Conservation (phyloP, 2,888 invertebrate species). For the Mystacides longicornis region DNA sequence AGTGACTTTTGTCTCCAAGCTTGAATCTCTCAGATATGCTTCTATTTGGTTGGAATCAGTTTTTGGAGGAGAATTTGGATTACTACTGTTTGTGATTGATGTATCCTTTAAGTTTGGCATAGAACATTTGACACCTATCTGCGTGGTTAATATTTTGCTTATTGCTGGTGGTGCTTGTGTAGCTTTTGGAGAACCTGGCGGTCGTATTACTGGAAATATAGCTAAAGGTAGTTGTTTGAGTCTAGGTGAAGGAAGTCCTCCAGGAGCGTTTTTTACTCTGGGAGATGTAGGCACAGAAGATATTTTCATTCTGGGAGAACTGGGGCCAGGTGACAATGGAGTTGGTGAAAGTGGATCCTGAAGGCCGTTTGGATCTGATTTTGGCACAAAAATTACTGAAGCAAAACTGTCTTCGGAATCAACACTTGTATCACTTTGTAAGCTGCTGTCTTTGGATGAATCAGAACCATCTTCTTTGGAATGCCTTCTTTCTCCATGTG, state of each 20-base stretch:
- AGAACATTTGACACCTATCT: slow-evolving; percentile 44
- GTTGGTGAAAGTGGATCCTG: slow-evolving; percentile 52
- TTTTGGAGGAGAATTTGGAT: slow-evolving; percentile 46
- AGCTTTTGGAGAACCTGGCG: slow-evolving; percentile 52
- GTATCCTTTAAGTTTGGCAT: slow-evolving; percentile 34
- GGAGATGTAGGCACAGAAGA: slow-evolving; percentile 75
- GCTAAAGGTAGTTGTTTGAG: slow-evolving; percentile 54
- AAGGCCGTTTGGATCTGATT: slow-evolving; percentile 56
- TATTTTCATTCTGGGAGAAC: slow-evolving; percentile 55
- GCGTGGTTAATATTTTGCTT: slow-evolving; percentile 52
- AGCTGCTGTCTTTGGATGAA: slow-evolving; percentile 80
- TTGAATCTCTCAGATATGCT: slow-evolving; percentile 34
- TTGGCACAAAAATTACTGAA: slow-evolving; percentile 86
- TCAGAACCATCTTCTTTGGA: slow-evolving; percentile 85
- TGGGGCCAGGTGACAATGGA: slow-evolving; percentile 53
- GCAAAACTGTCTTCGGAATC: slow-evolving; percentile 92
- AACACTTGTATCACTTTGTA: slow-evolving; percentile 89
- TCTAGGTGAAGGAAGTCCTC: slow-evolving; percentile 58
- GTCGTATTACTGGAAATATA: slow-evolving; percentile 51
- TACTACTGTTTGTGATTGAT: slow-evolving; percentile 40
- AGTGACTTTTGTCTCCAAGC: slow-evolving; percentile 31
- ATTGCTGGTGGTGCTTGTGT: slow-evolving; percentile 44
- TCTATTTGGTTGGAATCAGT: slow-evolving; percentile 9
- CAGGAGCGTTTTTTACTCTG: slow-evolving; percentile 62
- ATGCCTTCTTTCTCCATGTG: slow-evolving; percentile 58